Conservation (phyloP, 2,113 vertebrate species). For the Spea multiplicata region DNA sequence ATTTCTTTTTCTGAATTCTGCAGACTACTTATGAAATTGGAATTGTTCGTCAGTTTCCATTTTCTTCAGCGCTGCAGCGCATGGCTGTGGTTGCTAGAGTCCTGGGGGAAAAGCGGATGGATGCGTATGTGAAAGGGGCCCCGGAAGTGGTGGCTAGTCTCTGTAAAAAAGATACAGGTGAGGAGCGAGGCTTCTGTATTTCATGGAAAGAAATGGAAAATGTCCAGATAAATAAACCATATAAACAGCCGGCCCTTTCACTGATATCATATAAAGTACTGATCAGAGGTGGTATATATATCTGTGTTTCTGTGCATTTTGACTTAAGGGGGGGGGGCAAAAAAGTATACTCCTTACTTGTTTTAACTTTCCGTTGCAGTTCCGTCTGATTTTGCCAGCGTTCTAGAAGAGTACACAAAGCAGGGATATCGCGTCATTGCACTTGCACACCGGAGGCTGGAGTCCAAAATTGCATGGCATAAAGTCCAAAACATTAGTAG, state of each 20-base stretch:
- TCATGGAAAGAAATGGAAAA: neutral
- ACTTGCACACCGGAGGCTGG: slow-evolving; percentile 88
- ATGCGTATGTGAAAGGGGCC: slow-evolving; percentile 91
- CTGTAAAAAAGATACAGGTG: slow-evolving; percentile 89
- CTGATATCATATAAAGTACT: too few species aligned
- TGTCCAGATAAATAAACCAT: too few species aligned
- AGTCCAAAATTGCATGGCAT: slow-evolving; percentile 92
- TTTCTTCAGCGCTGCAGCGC: slow-evolving; percentile 89
- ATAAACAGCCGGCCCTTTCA: too few species aligned
- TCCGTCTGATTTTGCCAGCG: slow-evolving; percentile 79
- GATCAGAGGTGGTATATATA: too few species aligned
- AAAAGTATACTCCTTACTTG: too few species aligned
- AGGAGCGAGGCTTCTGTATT: slow-evolving; percentile 16
- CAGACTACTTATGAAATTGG: slow-evolving; percentile 90
- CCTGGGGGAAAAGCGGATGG: slow-evolving; percentile 91
- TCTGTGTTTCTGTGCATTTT: neutral
- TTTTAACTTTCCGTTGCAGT: slow-evolving; percentile 64
- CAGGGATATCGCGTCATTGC: slow-evolving; percentile 96
- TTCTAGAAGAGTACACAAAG: slow-evolving; percentile 91
- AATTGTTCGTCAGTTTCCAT: slow-evolving; percentile 94
- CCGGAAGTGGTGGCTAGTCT: slow-evolving; percentile 88
- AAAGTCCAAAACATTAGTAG: slow-evolving; percentile 91
- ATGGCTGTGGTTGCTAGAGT: slow-evolving; percentile 88
- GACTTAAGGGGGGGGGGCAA: too few species aligned
- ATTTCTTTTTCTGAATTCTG: slow-evolving; percentile 19